A percentile compares a stretch with the other conserved stretches of the same genome.
Evolutionary conservation across 2,888 invertebrate species (phyloP).

Genomic region (Cerceris ruficornis): DNA sequence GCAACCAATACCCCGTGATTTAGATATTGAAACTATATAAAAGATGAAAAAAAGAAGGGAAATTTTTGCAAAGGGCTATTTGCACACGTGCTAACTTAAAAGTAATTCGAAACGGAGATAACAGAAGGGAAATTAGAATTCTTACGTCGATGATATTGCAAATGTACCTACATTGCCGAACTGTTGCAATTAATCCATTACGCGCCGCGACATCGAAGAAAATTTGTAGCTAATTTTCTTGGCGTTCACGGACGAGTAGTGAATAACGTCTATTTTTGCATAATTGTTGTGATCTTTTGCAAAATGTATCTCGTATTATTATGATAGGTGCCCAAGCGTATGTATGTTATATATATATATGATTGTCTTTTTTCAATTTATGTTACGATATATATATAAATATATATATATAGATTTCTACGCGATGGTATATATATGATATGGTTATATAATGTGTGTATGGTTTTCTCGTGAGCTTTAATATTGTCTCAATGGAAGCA

Average conservation of each 20-base stretch:
- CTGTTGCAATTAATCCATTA: constrained; percentile 41
- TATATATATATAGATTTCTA: constrained; percentile 71
- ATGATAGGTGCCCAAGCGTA: constrained; percentile 64
- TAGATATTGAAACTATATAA: constrained; percentile 44
- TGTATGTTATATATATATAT: constrained; percentile 66
- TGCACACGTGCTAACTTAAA: constrained; percentile 41
- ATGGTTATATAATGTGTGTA: constrained; percentile 68
- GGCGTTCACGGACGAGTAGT: constrained; percentile 37
- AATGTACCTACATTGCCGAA: constrained; percentile 46
- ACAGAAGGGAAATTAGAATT: constrained; percentile 20
- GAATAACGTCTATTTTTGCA: constrained; percentile 82
- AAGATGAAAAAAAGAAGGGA: not conserved
- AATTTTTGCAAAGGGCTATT: constrained; percentile 57
- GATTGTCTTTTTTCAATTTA: constrained; percentile 72
- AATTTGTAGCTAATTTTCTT: constrained; percentile 35
- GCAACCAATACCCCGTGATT: constrained; percentile 40
- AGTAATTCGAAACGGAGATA: constrained; percentile 12
- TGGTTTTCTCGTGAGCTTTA: constrained; percentile 74
- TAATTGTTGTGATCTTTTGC: constrained; percentile 83
- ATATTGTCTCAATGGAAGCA: constrained; percentile 65
- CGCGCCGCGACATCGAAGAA: constrained; percentile 28
- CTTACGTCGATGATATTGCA: constrained; percentile 39
- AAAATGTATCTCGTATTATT: constrained; percentile 72
- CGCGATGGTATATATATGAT: constrained; percentile 66
- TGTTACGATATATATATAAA: constrained; percentile 69